phyloP scores from a whole-genome alignment of 1,140 invertebrate genomes.

The Meloidogyne hapla region DNA sequence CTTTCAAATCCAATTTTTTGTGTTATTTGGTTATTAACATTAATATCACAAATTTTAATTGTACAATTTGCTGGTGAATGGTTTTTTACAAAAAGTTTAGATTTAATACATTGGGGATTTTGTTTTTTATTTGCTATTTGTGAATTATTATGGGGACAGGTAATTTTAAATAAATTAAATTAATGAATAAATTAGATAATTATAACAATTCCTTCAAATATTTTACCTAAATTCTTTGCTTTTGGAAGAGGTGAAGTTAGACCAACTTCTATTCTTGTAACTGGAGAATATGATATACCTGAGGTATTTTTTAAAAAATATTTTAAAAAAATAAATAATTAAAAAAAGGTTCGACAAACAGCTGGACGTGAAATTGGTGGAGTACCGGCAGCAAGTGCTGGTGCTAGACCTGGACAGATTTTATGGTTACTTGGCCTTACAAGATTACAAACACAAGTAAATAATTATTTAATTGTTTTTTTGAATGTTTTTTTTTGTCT shows the following conservation, averaged over 20 bases:
- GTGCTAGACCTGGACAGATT: conserved; percentile 89
- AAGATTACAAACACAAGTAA: conserved; percentile 97
- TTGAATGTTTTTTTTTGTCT: background rate
- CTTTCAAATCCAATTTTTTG: conserved; percentile 98
- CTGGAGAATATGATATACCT: conserved; percentile 62
- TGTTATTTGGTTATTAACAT: conserved; percentile 91
- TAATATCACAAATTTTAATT: conserved; percentile 90
- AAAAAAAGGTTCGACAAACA: conserved; percentile 14
- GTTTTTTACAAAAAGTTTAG: conserved; percentile 85
- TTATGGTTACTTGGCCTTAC: conserved; percentile 97
- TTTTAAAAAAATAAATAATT: background rate
- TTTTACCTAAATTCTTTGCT: conserved; percentile 62
- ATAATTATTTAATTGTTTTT: conserved; percentile 66
- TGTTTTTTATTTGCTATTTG: conserved; percentile 94
- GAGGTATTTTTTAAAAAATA: conserved; percentile 27
- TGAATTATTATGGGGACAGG: conserved; percentile 92
- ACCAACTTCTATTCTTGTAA: conserved; percentile 61
- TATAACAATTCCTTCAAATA: conserved; percentile 60
- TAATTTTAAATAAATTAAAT: conserved; percentile 74
- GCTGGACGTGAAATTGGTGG: conserved; percentile 70
- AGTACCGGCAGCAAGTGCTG: conserved; percentile 77
- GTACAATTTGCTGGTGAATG: conserved; percentile 94
- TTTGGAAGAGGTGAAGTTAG: conserved; percentile 62
- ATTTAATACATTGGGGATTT: conserved; percentile 94
- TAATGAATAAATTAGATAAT: conserved; percentile 45